Conservation (phyloP, 2,888 invertebrate species). For the Latrodectus hesperus region DNA sequence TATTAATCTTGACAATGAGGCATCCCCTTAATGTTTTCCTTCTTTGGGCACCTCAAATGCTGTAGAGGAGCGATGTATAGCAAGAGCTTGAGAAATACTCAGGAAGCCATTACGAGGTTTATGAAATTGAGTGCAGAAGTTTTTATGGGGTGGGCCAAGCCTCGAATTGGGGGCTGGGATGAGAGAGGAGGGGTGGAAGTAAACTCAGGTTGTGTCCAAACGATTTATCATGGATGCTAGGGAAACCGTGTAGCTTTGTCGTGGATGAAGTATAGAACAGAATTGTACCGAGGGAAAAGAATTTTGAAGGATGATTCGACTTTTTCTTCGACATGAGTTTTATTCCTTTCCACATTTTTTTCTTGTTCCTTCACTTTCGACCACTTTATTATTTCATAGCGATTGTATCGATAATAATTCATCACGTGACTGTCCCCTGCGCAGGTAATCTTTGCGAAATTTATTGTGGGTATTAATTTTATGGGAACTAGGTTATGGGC, state of each 20-base stretch:
- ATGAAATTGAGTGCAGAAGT: slow-evolving; percentile 58
- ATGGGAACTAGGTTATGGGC: neutral
- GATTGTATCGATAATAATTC: slow-evolving; percentile 60
- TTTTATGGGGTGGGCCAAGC: neutral
- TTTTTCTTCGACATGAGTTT: neutral
- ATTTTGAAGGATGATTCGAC: slow-evolving; percentile 7
- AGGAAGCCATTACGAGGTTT: slow-evolving; percentile 61
- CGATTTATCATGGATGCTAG: slow-evolving; percentile 40
- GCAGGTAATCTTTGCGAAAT: slow-evolving; percentile 31
- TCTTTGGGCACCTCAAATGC: too few species aligned
- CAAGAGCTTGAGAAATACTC: slow-evolving; percentile 52
- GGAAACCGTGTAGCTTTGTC: slow-evolving; percentile 31
- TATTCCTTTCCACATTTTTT: slow-evolving; percentile 20
- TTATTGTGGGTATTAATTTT: slow-evolving; percentile 46
- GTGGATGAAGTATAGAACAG: slow-evolving; percentile 30
- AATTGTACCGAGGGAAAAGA: slow-evolving; percentile 20
- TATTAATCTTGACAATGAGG: slow-evolving; percentile 41
- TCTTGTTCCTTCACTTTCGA: slow-evolving; percentile 31
- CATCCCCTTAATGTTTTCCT: slow-evolving; percentile 9
- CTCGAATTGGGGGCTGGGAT: neutral
- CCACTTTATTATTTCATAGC: slow-evolving; percentile 52
- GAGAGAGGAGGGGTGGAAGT: slow-evolving; percentile 10
- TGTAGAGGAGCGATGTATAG: slow-evolving; percentile 22
- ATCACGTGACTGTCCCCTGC: slow-evolving; percentile 15
- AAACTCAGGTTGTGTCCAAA: slow-evolving; percentile 48